Evolutionary conservation across 2,888 invertebrate species (phyloP), one percentile per base, ranked within the genome.

Genomic region (Petrolisthes manimaculis): DNA sequence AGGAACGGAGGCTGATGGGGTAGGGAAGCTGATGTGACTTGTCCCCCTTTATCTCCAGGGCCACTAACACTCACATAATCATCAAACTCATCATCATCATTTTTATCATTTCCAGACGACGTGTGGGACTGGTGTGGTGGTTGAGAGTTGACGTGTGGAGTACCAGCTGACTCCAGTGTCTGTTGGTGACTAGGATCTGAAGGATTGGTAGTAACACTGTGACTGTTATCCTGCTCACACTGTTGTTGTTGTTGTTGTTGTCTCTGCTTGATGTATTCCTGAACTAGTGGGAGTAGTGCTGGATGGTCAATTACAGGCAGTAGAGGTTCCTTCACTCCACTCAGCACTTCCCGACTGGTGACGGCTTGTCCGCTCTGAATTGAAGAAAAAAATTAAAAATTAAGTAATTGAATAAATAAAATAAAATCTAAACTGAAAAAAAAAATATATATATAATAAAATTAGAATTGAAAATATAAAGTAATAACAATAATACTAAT

Each of bases 241-340:
- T 88, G 88, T 18, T 71, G 37, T 0, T 82, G 82, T 71, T 77
- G 74, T 9, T 79, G 86, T 4, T 77, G 75, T 21, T 90, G 89
- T 12, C 82, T 83, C n/a, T 86, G 81, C 69, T 88, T 85, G 54
- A 90, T 74, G 74, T 88, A 84, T 61, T 88, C 88, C 74, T 88
- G 88, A 37, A 88, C 88, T 37, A 90, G 85, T n/a, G 90, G 88
- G 5, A 88, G 51, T 9, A 90, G 88, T 9, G 88, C 90, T 9
- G 90, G 90, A 74, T 90, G 90, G 55, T 90, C 90, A 37, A 90
- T 84, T 53, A 90, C 55, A 4, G 90, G 90, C 18, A 90, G 75
- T 6, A 90, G 67, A 14, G 90, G 86, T 55, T 90, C 90, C 53
- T 69, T 55, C 4, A 83, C 24, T 9, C 69, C 75, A 21, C 83